These are phyloP conservation scores for Diploscapter pachys DNA, from an alignment of 1,140 invertebrate genomes.

Conservation along the genomic window DNA sequence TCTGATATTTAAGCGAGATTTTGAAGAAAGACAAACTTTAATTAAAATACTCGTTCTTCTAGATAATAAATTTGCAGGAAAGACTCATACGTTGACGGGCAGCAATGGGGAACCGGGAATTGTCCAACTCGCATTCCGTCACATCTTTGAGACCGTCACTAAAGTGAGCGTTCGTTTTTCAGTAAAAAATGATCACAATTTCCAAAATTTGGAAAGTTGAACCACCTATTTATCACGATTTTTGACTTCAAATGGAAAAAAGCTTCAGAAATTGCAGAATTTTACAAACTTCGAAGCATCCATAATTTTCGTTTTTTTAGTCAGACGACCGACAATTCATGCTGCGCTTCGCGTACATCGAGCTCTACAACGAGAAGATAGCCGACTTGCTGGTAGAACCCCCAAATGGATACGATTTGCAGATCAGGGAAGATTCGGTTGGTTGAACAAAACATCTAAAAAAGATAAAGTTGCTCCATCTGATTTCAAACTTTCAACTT, in stretches of 20 bases:
- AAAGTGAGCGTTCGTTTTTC: not conserved
- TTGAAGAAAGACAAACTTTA: too few relatives aligned
- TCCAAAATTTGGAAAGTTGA: not conserved
- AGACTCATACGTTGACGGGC: conserved; percentile 2
- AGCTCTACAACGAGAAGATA: too few relatives aligned
- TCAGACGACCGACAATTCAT: too few relatives aligned
- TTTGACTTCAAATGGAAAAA: not conserved
- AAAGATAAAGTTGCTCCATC: too few relatives aligned
- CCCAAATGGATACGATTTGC: too few relatives aligned
- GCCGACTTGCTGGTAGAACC: too few relatives aligned
- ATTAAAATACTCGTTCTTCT: too few relatives aligned
- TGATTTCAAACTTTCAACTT: too few relatives aligned
- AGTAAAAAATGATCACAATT: not conserved
- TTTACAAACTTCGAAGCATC: not conserved
- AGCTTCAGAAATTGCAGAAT: not conserved
- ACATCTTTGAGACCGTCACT: not conserved
- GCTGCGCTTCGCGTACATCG: too few relatives aligned
- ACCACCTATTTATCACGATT: not conserved
- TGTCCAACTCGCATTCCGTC: not conserved
- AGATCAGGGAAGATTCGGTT: too few relatives aligned
- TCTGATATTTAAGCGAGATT: too few relatives aligned
- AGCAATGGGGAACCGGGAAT: not conserved
- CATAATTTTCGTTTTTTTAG: not conserved
- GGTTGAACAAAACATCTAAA: too few relatives aligned
- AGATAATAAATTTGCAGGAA: not conserved